Conservation (phyloP, 1,140 invertebrate species). For the Metopolophium dirhodum region DNA sequence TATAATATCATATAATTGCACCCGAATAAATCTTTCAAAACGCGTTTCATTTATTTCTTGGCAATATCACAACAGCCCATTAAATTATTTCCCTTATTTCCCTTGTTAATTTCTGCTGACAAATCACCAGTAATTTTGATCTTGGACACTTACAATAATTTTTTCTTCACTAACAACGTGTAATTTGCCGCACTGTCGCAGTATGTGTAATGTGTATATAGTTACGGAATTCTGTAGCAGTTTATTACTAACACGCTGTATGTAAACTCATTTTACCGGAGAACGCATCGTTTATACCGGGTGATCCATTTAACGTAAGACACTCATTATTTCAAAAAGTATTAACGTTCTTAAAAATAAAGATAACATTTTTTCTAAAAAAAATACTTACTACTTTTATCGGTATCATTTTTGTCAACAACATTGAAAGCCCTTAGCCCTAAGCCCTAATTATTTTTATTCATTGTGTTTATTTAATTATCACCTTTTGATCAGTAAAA, state of each 20-base stretch:
- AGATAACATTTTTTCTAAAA: not conserved
- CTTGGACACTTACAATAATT: not conserved
- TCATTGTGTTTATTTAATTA: too few species aligned
- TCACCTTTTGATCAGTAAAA: not conserved
- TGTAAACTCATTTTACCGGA: not conserved
- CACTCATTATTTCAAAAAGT: not conserved
- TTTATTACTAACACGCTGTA: conserved; percentile 12
- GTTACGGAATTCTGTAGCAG: conserved; percentile 20
- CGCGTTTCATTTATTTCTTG: conserved; percentile 9
- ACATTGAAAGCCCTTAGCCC: not conserved
- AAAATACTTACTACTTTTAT: not conserved
- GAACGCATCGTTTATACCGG: not conserved
- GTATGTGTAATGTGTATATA: not conserved
- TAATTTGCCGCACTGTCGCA: not conserved
- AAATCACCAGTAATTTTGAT: conserved; percentile 2
- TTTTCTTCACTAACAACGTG: not conserved
- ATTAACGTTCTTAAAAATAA: not conserved
- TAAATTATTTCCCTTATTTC: conserved; percentile 31
- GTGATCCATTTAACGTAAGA: not conserved
- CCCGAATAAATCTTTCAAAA: conserved; percentile 21
- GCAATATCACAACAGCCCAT: conserved; percentile 25
- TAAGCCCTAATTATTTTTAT: not conserved
- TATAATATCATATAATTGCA: not conserved
- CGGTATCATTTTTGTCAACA: not conserved
- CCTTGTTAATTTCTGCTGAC: conserved; percentile 41